Conservation (phyloP, 2,113 vertebrate genomes). For the Ascaphus truei region DNA sequence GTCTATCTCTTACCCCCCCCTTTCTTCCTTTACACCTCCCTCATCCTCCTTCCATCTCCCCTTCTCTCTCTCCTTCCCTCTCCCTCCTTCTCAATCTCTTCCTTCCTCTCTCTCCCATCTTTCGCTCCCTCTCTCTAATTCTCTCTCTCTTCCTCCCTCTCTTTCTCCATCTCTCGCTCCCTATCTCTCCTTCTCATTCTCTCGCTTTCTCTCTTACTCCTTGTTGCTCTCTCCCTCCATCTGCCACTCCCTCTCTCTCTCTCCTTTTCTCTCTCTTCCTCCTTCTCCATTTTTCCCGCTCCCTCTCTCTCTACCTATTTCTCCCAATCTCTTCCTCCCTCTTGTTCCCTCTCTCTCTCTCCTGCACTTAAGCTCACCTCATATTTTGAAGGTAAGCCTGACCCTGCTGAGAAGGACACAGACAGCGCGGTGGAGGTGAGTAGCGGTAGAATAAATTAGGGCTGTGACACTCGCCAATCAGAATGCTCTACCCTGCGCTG, state of each 20-base stretch:
- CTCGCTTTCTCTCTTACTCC: too few relatives aligned
- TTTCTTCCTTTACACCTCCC: background rate
- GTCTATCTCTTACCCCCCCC: background rate
- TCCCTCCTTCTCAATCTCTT: background rate
- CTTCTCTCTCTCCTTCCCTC: background rate
- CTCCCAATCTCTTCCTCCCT: too few relatives aligned
- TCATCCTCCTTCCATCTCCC: background rate
- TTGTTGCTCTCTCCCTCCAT: background rate
- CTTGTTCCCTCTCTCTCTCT: constrained; percentile 2
- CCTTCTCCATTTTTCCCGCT: too few relatives aligned
- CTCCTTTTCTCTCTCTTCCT: too few relatives aligned
- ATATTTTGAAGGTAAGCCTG: constrained; percentile 81
- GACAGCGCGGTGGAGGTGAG: constrained; percentile 96
- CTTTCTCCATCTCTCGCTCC: background rate
- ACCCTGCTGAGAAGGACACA: constrained; percentile 76
- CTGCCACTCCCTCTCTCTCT: background rate
- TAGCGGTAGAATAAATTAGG: constrained; percentile 67
- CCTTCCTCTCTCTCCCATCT: background rate
- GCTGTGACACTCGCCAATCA: constrained; percentile 60
- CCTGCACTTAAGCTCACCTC: constrained; percentile 34
- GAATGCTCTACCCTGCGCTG: constrained; percentile 54
- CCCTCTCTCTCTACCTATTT: too few relatives aligned
- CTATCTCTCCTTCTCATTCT: too few relatives aligned
- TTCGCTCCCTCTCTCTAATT: too few relatives aligned
- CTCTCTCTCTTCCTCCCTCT: background rate